Percentiles rank a stretch among this genome's conserved stretches.
Evolutionary conservation across 1,140 invertebrate genomes (phyloP).

Genomic region (Drosophila arawakana): DNA sequence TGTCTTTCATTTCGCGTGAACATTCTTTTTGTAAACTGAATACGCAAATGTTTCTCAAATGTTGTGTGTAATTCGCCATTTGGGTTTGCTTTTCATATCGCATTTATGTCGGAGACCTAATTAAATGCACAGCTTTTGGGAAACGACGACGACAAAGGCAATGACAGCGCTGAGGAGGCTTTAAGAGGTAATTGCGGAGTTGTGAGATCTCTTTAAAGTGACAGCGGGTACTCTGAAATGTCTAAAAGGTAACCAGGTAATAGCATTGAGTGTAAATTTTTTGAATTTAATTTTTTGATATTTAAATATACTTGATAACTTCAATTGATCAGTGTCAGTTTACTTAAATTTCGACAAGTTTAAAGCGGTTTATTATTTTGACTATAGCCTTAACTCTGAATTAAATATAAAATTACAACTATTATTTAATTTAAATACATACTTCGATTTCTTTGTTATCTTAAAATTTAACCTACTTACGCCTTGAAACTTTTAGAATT

Average conservation of each 20-base stretch:
- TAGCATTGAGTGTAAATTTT: neutral
- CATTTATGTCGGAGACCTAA: slow-evolving; percentile 61
- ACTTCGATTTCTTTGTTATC: too few species aligned
- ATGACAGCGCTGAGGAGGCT: slow-evolving; percentile 26
- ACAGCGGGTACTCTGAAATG: neutral
- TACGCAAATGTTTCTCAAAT: slow-evolving; percentile 59
- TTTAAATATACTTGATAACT: neutral
- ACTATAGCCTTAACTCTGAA: too few species aligned
- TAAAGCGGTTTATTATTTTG: too few species aligned
- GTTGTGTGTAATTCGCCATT: slow-evolving; percentile 69
- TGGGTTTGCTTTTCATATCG: slow-evolving; percentile 38
- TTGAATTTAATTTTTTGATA: too few species aligned
- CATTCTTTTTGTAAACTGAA: slow-evolving; percentile 38
- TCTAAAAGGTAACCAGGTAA: neutral
- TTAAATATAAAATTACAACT: too few species aligned
- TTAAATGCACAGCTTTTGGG: slow-evolving; percentile 57
- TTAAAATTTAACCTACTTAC: too few species aligned
- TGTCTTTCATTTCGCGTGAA: slow-evolving; percentile 62
- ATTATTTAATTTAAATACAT: too few species aligned
- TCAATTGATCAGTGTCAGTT: too few species aligned
- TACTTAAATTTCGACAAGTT: too few species aligned
- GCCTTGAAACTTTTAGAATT: too few species aligned
- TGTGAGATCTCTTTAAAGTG: slow-evolving; percentile 10
- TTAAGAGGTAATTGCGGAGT: slow-evolving; percentile 28
- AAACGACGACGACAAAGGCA: neutral